Percentiles rank a stretch among this genome's conserved stretches.
Evolutionary conservation across 2,888 invertebrate genomes (phyloP).

Genomic region (Panzeria rudis): DNA sequence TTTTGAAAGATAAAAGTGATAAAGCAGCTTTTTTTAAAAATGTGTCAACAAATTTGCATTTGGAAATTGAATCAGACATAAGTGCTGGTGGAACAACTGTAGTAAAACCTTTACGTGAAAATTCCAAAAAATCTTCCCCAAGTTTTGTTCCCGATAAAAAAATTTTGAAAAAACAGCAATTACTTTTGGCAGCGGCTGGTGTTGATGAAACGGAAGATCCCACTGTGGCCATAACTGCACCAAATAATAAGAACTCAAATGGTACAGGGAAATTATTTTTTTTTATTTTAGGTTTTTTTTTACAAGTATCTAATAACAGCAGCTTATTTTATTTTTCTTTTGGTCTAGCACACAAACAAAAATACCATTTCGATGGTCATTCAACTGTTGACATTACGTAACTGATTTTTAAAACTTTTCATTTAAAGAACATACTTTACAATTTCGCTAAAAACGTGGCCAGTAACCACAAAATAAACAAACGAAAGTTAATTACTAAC

Average conservation of each 20-base stretch:
- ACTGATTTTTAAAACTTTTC: no score
- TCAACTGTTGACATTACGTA: no score
- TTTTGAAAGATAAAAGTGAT: slow-evolving; percentile 56
- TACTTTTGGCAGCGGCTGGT: slow-evolving; percentile 77
- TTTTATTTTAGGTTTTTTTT: slow-evolving; percentile 24
- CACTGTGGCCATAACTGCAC: slow-evolving; percentile 63
- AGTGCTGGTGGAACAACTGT: slow-evolving; percentile 42
- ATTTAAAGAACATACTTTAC: no score
- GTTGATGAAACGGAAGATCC: slow-evolving; percentile 71
- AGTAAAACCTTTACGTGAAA: slow-evolving; percentile 82
- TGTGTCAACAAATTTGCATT: slow-evolving; percentile 76
- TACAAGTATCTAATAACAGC: neutral
- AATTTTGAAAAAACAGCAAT: slow-evolving; percentile 80
- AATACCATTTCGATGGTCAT: no score
- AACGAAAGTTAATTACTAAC: no score
- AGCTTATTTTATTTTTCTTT: neutral
- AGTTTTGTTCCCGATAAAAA: slow-evolving; percentile 80
- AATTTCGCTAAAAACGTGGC: no score
- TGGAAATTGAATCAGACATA: slow-evolving; percentile 41
- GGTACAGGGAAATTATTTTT: slow-evolving; percentile 72
- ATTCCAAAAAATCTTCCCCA: slow-evolving; percentile 82
- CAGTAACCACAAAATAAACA: no score
- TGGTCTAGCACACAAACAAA: neutral
- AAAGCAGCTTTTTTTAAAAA: slow-evolving; percentile 61
- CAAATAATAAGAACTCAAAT: slow-evolving; percentile 76